Percentiles rank a stretch among this genome's conserved stretches.
Conservation (phyloP, 2,113 vertebrate genomes). For the Psittacara wagleri region DNA sequence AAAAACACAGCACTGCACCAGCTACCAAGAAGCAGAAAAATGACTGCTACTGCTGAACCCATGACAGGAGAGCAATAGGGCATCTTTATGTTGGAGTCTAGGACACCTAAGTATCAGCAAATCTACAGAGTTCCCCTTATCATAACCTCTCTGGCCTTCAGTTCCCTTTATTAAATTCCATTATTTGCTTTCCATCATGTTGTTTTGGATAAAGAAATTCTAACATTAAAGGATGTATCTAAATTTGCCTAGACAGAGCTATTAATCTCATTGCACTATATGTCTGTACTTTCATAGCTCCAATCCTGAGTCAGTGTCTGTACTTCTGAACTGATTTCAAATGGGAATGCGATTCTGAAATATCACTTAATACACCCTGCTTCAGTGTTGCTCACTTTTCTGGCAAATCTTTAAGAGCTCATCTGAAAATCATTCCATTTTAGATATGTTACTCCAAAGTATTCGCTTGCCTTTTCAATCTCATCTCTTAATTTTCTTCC, state of each 20-base stretch:
- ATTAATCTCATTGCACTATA: not conserved
- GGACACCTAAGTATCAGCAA: not conserved
- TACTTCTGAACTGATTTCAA: not conserved
- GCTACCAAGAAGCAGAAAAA: too few species aligned
- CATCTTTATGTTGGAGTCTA: too few species aligned
- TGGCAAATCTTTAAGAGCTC: not conserved
- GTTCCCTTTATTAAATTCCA: not conserved
- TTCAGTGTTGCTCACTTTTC: not conserved
- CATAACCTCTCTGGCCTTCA: not conserved
- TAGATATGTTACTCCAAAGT: not conserved
- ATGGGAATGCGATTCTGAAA: not conserved
- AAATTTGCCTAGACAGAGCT: not conserved
- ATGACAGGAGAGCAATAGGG: fast-evolving
- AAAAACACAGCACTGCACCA: too few species aligned
- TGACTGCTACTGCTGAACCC: too few species aligned
- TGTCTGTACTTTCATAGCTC: not conserved
- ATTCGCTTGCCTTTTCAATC: not conserved
- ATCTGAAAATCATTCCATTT: not conserved
- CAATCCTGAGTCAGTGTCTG: not conserved
- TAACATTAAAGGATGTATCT: not conserved
- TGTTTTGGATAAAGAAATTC: not conserved
- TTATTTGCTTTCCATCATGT: not conserved
- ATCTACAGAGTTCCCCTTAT: not conserved
- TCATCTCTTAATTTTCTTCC: not conserved
- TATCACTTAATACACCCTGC: not conserved